Evolutionary conservation across 2,113 vertebrate genomes (phyloP).

Genomic region (Stegostoma tigrinum): DNA sequence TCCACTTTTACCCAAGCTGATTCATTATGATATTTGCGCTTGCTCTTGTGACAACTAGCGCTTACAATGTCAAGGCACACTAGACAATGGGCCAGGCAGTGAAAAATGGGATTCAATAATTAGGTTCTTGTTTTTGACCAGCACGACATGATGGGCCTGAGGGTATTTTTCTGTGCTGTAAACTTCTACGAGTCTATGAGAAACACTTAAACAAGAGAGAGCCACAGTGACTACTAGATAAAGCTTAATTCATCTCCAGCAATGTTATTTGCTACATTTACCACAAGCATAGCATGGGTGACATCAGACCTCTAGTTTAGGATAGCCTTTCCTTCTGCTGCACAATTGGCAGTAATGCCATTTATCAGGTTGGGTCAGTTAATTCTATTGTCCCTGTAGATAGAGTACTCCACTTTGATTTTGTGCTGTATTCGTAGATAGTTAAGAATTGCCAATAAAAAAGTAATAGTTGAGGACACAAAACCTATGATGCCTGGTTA

Average conservation of each 20-base stretch:
- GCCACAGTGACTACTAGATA: background rate
- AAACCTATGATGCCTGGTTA: background rate
- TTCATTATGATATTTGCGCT: background rate
- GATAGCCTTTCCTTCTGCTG: background rate
- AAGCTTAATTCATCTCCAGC: background rate
- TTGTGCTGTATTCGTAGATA: background rate
- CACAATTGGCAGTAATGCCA: background rate
- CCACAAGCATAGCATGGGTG: background rate
- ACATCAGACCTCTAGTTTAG: background rate
- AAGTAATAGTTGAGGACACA: background rate
- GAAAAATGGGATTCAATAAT: no score
- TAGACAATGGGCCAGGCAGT: no score
- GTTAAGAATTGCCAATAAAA: conserved; percentile 1
- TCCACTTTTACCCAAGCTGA: background rate
- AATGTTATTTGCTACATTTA: background rate
- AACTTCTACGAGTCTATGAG: no score
- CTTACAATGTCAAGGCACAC: no score
- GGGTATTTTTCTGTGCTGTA: no score
- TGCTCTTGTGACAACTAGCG: background rate
- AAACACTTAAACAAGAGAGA: background rate
- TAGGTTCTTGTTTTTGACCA: no score
- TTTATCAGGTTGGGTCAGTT: background rate
- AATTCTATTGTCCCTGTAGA: background rate
- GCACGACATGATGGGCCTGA: no score
- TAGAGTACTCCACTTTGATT: background rate